These are phyloP conservation scores for Cataglyphis altisquamis DNA, from an alignment of 2,888 invertebrate genomes.

Conservation along the genomic window DNA sequence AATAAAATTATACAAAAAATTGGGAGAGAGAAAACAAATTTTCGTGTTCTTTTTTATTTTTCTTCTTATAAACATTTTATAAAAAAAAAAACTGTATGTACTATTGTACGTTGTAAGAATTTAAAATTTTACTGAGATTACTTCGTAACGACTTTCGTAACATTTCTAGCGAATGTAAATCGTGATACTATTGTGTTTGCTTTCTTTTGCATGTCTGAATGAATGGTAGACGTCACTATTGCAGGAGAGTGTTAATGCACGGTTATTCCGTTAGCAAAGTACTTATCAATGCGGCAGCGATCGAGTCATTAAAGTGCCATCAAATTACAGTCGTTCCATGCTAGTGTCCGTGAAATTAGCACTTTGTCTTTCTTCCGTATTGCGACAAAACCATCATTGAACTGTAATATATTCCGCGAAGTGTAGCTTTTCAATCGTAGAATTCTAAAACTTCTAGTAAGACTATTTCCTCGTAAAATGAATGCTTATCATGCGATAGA, in stretches of 20 bases:
- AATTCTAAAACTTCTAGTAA: neutral
- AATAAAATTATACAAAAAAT: neutral
- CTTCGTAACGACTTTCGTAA: neutral
- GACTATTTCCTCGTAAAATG: neutral
- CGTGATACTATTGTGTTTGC: neutral
- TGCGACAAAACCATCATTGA: slow-evolving; percentile 17
- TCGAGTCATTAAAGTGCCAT: slow-evolving; percentile 33
- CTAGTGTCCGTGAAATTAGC: slow-evolving; percentile 44
- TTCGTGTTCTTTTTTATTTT: neutral
- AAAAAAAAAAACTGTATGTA: neutral
- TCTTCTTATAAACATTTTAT: neutral
- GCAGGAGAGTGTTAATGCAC: slow-evolving; percentile 45
- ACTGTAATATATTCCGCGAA: neutral
- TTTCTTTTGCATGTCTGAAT: slow-evolving; percentile 10
- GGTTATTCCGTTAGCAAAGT: slow-evolving; percentile 24
- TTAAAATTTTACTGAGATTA: neutral
- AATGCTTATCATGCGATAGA: neutral
- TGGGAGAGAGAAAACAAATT: neutral
- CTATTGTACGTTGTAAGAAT: neutral
- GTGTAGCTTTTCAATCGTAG: neutral
- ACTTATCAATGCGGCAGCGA: slow-evolving; percentile 14
- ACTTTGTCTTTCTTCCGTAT: slow-evolving; percentile 47
- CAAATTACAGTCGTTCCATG: slow-evolving; percentile 40
- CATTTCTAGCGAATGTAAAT: neutral
- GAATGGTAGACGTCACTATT: slow-evolving; percentile 4